Base-by-base conservation (phyloP, 2,113 vertebrate species). In the Ifrita kowaldi region DNA sequence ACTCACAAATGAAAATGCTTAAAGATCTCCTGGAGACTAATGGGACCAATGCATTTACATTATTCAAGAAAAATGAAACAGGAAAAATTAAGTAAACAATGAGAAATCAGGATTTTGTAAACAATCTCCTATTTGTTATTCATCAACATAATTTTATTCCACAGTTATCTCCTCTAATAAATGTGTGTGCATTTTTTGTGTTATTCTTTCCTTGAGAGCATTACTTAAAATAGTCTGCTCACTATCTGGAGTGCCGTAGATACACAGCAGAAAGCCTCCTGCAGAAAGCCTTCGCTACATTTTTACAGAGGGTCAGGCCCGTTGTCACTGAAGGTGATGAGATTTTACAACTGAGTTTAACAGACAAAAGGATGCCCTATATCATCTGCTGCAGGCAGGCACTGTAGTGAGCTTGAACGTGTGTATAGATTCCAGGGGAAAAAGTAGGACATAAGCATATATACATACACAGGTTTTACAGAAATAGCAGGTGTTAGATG, bases 71-170 rank as follows among this genome's bases (percentile, higher is more conserved):
- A 78, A 81, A 71, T 2, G 3, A 67, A 92, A 94, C 79, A 63
- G 30, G 55, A 84, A 86, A 90, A 81, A 78, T 33, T 28, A 89
- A 39, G 71, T 59, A 95, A 94, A 96, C 53, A 70, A 80, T 81
- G 86, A 94, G 88, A 92, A 94, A 95, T 79, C 74, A 89, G 49
- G 83, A 81, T 78, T 95, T 84, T 87, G 76, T 89, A 90, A 96
- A 94, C 73, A 67, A 75, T 84, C 87, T 95, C n/a, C 76, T 60
- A 30, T 84, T 94, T 87, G 69, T 84, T 94, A 90, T 81, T 87
- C 88, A 88, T 87, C 80, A 76, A 74, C 10, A 16, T 44, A 57
- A 90, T 88, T 85, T 75, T 80, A 33, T 80, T 83, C 63, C 33
- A 76, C 20, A 30, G 42, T 90, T 86, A 70, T 33, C 85, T 84